Conservation (phyloP, 1,140 invertebrate species). For the Branchinecta lynchi region DNA sequence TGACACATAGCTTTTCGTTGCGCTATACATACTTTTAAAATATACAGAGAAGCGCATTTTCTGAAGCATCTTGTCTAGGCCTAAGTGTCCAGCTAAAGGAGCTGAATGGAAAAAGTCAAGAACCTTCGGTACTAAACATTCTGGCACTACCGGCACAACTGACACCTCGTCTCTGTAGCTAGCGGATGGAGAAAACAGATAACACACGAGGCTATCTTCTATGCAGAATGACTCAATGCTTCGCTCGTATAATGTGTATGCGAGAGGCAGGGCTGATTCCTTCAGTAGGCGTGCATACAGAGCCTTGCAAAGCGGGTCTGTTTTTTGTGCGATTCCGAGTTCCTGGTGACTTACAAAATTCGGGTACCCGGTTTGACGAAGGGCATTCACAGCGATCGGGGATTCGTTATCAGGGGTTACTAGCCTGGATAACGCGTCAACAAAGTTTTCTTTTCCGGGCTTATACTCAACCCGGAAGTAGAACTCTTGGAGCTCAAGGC, state of each 20-base stretch:
- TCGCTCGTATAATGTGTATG: background rate
- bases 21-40: background rate
- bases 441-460: no score
- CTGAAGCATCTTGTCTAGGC: background rate
- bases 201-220: slow-evolving; percentile 3
- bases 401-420: background rate
- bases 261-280: background rate
- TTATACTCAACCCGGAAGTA: background rate
- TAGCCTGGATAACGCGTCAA: no score
- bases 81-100: background rate
- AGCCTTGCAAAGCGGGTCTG: background rate
- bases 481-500: no score
- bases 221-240: background rate
- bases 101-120: background rate
- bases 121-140: background rate
- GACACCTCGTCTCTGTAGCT: background rate
- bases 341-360: background rate
- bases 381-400: no score
- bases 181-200: background rate
- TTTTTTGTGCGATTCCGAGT: background rate
- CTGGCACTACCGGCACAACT: background rate
- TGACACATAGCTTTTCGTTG: background rate
- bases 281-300: background rate
- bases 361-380: background rate
- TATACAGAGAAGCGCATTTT: background rate